Evolutionary conservation across 2,888 invertebrate species (phyloP).

Genomic region (Ischnus inquisitorius): DNA sequence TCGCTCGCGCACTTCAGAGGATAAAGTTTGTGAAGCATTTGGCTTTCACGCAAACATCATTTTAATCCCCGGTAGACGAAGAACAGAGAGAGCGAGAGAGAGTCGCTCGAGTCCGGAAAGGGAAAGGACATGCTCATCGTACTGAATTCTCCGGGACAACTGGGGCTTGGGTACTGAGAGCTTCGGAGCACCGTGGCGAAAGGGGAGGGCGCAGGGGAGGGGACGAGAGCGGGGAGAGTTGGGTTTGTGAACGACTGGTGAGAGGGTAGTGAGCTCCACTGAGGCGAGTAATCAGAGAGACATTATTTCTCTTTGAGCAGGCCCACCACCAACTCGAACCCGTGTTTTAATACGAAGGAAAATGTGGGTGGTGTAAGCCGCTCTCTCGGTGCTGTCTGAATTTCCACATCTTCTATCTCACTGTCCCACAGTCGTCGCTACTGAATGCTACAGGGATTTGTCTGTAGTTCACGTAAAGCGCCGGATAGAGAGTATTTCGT

Average conservation of each 20-base stretch:
- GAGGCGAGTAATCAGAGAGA: slow-evolving; percentile 85
- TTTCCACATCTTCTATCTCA: slow-evolving; percentile 60
- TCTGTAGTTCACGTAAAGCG: not conserved
- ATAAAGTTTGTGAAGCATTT: slow-evolving; percentile 85
- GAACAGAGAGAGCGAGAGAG: slow-evolving; percentile 66
- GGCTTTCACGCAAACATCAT: slow-evolving; percentile 85
- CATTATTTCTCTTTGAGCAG: slow-evolving; percentile 85
- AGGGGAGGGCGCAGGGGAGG: slow-evolving; percentile 25
- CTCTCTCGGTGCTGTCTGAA: slow-evolving; percentile 62
- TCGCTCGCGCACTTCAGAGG: slow-evolving; percentile 81
- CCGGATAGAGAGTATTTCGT: not conserved
- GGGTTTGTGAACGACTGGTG: slow-evolving; percentile 54
- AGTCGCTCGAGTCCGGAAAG: slow-evolving; percentile 39
- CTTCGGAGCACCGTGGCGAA: slow-evolving; percentile 40
- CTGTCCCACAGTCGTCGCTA: slow-evolving; percentile 39
- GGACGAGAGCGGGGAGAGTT: slow-evolving; percentile 33
- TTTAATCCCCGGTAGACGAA: slow-evolving; percentile 82
- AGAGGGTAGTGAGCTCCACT: slow-evolving; percentile 81
- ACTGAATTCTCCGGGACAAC: slow-evolving; percentile 65
- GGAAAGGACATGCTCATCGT: slow-evolving; percentile 54
- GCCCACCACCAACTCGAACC: slow-evolving; percentile 67
- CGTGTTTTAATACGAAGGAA: slow-evolving; percentile 83
- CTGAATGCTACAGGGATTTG: not conserved
- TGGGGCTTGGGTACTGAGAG: slow-evolving; percentile 50
- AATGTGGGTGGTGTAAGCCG: slow-evolving; percentile 78